These are phyloP conservation scores for Drosophila guanche DNA, from an alignment of 1,140 invertebrate species.

Conservation along the genomic window DNA sequence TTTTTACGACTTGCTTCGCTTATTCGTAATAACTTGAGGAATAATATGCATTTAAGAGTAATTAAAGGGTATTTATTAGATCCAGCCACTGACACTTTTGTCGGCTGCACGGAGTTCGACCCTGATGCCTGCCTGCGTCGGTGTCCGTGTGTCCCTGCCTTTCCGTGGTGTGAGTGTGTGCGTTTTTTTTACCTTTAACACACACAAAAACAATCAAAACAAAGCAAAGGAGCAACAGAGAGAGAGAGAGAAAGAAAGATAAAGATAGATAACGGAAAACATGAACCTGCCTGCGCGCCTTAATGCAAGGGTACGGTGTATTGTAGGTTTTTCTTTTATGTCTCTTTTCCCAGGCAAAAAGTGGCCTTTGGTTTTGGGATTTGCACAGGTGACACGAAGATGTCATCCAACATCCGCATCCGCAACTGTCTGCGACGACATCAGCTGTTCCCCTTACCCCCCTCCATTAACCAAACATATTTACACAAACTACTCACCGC, in stretches of 20 bases:
- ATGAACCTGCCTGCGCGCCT: conserved; percentile 17
- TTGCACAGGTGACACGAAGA: conserved; percentile 70
- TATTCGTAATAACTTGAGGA: too few species aligned
- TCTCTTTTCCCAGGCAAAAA: conserved; percentile 36
- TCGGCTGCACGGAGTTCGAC: conserved; percentile 35
- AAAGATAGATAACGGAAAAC: conserved; percentile 33
- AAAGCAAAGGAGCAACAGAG: conserved; percentile 54
- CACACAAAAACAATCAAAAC: conserved; percentile 34
- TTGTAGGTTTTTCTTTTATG: too few species aligned
- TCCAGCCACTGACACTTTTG: conserved; percentile 33
- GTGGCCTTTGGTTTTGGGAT: conserved; percentile 38
- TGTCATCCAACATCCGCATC: conserved; percentile 34
- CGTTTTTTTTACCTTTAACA: conserved; percentile 36
- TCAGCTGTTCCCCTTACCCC: conserved; percentile 17
- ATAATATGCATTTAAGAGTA: background rate
- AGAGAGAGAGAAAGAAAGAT: conserved; percentile 1
- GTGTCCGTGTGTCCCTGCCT: conserved; percentile 5
- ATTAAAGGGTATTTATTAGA: background rate
- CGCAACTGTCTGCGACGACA: conserved; percentile 41
- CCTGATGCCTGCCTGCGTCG: conserved; percentile 16
- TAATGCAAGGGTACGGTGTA: background rate
- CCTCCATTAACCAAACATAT: background rate
- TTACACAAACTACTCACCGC: conserved; percentile 85
- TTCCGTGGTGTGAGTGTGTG: conserved; percentile 1
- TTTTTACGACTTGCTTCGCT: too few species aligned